phyloP scores from a whole-genome alignment of 2,797 vertebrate species.

The Myotis planiceps region DNA sequence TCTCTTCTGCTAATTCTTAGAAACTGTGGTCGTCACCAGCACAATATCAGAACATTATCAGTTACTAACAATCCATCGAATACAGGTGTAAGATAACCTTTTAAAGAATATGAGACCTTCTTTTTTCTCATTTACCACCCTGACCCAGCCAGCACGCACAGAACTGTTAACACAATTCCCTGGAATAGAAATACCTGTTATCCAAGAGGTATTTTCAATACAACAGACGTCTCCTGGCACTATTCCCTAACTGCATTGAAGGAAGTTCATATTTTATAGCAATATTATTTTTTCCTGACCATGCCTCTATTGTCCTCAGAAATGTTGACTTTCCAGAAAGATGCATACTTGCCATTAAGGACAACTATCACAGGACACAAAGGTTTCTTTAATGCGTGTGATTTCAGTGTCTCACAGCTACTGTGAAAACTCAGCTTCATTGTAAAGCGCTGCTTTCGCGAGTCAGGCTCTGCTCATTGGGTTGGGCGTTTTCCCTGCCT shows the following conservation, averaged over 20 bases:
- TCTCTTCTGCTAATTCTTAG: not conserved
- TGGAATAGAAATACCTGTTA: not conserved
- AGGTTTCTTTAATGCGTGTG: constrained; percentile 70
- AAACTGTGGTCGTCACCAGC: not conserved
- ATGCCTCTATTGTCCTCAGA: constrained; percentile 58
- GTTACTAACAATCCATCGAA: not conserved
- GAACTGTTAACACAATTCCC: not conserved
- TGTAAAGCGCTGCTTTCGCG: constrained; percentile 74
- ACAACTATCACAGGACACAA: not conserved
- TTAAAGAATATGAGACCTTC: not conserved
- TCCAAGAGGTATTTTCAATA: not conserved
- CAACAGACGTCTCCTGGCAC: constrained; percentile 39
- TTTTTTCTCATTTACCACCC: not conserved
- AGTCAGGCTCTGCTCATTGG: constrained; percentile 58
- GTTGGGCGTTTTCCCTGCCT: constrained; percentile 23
- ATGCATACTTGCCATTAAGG: constrained; percentile 60
- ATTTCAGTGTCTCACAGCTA: constrained; percentile 62
- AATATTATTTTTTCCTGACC: constrained; percentile 45
- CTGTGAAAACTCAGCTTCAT: constrained; percentile 54
- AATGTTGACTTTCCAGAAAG: constrained; percentile 62
- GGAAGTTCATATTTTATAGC: constrained; percentile 45
- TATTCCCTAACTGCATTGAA: constrained; percentile 61
- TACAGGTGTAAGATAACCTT: not conserved
- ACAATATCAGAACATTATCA: not conserved
- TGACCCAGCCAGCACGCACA: not conserved